Base-by-base conservation (phyloP, 2,888 invertebrate genomes). In the Hypena proboscidalis region DNA sequence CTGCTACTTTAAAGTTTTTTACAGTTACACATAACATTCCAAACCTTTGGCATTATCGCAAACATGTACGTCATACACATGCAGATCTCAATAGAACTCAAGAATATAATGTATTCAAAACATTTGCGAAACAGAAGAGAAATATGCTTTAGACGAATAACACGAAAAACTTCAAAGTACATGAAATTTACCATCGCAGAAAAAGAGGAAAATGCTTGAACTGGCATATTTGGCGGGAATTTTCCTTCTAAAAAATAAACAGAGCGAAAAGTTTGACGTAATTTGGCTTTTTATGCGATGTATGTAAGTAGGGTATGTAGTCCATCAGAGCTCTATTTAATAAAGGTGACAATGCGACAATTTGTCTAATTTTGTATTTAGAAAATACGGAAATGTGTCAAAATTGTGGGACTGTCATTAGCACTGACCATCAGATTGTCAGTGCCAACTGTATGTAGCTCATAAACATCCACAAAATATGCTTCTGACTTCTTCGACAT, bases 61-160 rank as follows among this genome's bases (percentile, higher is more conserved):
- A 8, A 8, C 20, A 7, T 1, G 17, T 31, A 9, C 10, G 3
- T 14, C 13, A 23, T 22, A 6, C 5, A 3, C 8, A 9, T 23
- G 23, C 23, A 38, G 5, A 31, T 13, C 13, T 5, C 29, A 29
- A 32, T n/a, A n/a, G n/a, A n/a, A n/a, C n/a, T n/a, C n/a, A n/a
- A n/a, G n/a, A n/a, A n/a, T n/a, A n/a, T n/a, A n/a, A 37, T 43
- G 32, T 30, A 50, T 49, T 44, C 25, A 9, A 63, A 51, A 55
- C 46, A 55, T 60, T 62, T 58, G 42, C 48, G 43, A 34, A 54
- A 55, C 45, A 43, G 15, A 29, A 7, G 10, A 54, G 29, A 43
- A 60, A 64, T 53, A 63, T 62, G 64, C 64, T 64, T 64, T 64
- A n/a, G 56, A 43, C 31, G 39, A 57, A 52, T 53, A 53, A 46